Evolutionary conservation across 2,113 vertebrate genomes (phyloP), one percentile per base, ranked within the genome.

Genomic region (Candoia aspera): DNA sequence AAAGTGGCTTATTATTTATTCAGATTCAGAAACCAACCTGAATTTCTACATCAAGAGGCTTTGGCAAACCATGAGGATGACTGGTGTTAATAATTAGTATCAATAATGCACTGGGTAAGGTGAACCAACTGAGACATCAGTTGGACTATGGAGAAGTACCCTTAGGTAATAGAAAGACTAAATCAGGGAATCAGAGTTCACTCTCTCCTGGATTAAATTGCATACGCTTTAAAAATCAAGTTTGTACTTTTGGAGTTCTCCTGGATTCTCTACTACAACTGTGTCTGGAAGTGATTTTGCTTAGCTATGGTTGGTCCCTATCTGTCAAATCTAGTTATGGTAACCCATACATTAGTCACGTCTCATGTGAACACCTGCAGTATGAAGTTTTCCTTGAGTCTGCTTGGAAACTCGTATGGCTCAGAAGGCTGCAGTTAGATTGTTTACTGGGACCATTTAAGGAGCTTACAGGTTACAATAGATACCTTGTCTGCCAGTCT

Each of bases 1-100:
- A 73, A 73, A 73, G n/a, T 17, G n/a, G 68, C n/a, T 33, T 49
- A 58, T 93, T 23, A 68, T 23, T 8, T 93, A 49, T 91, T 26
- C 58, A 11, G 26, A 17, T 55, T 68, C 87, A 42, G 62, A 73
- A 73, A 59, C 58, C 58, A 59, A 59, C 15, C 21, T 59, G 58
- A 59, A 59, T 59, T 21, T 59, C 58, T 59, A 59, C 17, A 59
- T 23, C 58, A 59, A 59, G 21, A 59, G 23, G 58, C 58, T 21
- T 73, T n/a, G 68, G 68, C 68, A 73, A 59, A 59, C 19, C 58
- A 23, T 59, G 58, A 53, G 33, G 68, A 26, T 53, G 42, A 13
- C 37, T 68, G 79, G 21, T 84, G 21, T 84, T 21, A 85, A 10
- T 85, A 26, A 26, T 29, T 86, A 29, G 53, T 46, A 29, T n/a